A percentile compares a stretch with the other conserved stretches of the same genome.
These are phyloP conservation scores for Trachymyrmex cornetzi DNA, from an alignment of 1,140 invertebrate species.

Conservation along the genomic window DNA sequence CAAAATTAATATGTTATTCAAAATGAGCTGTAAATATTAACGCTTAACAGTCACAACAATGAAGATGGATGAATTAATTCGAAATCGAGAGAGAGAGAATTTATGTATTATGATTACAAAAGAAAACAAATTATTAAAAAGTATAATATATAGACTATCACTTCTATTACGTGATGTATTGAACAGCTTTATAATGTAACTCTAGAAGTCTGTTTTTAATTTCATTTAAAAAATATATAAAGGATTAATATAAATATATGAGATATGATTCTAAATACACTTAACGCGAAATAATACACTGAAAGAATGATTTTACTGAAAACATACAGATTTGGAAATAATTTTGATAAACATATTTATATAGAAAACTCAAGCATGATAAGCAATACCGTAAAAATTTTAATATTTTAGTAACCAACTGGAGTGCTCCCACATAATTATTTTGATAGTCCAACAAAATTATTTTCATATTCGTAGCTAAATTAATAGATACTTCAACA, in stretches of 20 bases:
- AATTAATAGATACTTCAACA: too few relatives aligned
- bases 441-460: too few relatives aligned
- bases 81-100: not conserved
- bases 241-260: not conserved
- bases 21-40: not conserved
- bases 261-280: not conserved
- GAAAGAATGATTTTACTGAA: too few relatives aligned
- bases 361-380: too few relatives aligned
- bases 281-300: not conserved
- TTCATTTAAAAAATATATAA: not conserved
- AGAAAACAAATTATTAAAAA: not conserved
- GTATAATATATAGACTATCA: not conserved
- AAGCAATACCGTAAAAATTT: too few relatives aligned
- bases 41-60: not conserved
- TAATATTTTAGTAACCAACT: too few relatives aligned
- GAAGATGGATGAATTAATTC: not conserved
- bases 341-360: too few relatives aligned
- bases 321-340: too few relatives aligned
- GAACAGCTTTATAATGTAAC: not conserved
- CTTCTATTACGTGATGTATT: slow-evolving; percentile 4
- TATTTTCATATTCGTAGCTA: too few relatives aligned
- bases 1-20: slow-evolving; percentile 20
- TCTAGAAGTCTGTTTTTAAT: not conserved
- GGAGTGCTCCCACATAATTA: too few relatives aligned
- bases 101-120: slow-evolving; percentile 7